Base-by-base conservation (phyloP, 2,888 invertebrate species). In the Drosophila siamana region DNA sequence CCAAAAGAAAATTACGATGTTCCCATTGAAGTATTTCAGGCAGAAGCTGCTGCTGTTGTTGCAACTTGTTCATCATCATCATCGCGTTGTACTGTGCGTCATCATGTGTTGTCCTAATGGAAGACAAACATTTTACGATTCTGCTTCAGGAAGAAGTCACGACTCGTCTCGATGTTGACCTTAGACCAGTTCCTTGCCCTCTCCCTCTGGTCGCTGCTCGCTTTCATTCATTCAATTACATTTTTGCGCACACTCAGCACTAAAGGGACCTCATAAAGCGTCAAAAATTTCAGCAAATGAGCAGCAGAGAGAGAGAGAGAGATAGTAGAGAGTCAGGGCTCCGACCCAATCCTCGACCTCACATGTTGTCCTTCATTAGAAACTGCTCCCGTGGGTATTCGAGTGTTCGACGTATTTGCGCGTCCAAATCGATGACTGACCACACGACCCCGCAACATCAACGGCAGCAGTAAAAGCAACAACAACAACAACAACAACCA, bases 221-320 rank as follows among this genome's bases (percentile, higher is more conserved):
- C 54, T 51, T 67, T 69, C 82, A 55, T 50, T 81, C 81, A 87
- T 88, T 86, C 86, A 86, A 86, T 88, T 86, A 86, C 84, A 88
- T 88, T 86, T 85, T 86, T 86, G 88, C 86, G 86, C 86, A 84
- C 81, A 84, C 81, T 86, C 86, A 86, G 88, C 86, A 88, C 86
- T 86, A 86, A 86, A 88, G 86, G 86, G 88, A 86, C 81, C 84
- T 86, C 86, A 86, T 86, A 86, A 86, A 86, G 88, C 88, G 86
- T 86, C 88, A 86, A 86, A 86, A 83, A 78, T 82, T 83, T 78
- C 84, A 52, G 65, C 86, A 88, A 86, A 88, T 88, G 80, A 87
- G 78, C 78, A 72, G 47, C n/a, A n/a, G n/a, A n/a, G n/a, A n/a
- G n/a, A n/a, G n/a, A n/a, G n/a, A n/a, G n/a, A n/a, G n/a, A n/a